Base-by-base conservation (phyloP, 2,797 vertebrate genomes). In the Gorsachius magnificus region DNA sequence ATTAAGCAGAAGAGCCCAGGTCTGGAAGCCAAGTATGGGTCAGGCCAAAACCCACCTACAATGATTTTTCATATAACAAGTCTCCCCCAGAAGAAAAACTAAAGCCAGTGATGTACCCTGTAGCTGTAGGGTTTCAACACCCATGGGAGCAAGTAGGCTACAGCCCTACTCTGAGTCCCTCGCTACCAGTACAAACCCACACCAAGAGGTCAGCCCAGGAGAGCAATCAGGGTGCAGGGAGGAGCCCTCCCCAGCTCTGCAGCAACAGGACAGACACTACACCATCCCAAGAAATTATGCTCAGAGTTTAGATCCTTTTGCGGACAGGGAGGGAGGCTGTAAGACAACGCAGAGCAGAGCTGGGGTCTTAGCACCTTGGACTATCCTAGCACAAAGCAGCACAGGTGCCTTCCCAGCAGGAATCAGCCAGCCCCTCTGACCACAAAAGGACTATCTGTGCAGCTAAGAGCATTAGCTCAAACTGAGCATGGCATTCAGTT, bases 281-380 rank as follows among this genome's bases (percentile, higher is more conserved):
- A 8, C 12, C 51, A 77, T 5, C 56, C 69, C 33, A 24, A 20
- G 22, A 48, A 65, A 28, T 1, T 5, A 25, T 9, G 11, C 29
- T 75, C 75, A 29, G 54, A 31, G 26, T 29, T 68, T 12, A 19
- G n/a, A 45, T n/a, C 63, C 35, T 65, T 48, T 0, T 33, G 41
- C 38, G 45, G 54, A 94, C 53, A 33, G 28, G 20, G 24, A 21
- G 4, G 33, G 25, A 77, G 46, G 36, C 16, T 90, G 38, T 13
- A 15, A 26, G 11, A 29, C 46, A 33, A 18, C 0, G 1, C 9
- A 9, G 69, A 58, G 18, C 43, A 92, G 43, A 83, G 57, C 33
- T 80, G 58, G 9, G 16, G 61, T n/a, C 53, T 71, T 54, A 13
- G 8, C n/a, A 82, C 3, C n/a, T 65, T 0, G 0, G 26, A 22